A percentile compares a stretch with the other conserved stretches of the same genome.
Evolutionary conservation across 2,888 invertebrate genomes (phyloP).

Genomic region (Toxonevra muliebris): DNA sequence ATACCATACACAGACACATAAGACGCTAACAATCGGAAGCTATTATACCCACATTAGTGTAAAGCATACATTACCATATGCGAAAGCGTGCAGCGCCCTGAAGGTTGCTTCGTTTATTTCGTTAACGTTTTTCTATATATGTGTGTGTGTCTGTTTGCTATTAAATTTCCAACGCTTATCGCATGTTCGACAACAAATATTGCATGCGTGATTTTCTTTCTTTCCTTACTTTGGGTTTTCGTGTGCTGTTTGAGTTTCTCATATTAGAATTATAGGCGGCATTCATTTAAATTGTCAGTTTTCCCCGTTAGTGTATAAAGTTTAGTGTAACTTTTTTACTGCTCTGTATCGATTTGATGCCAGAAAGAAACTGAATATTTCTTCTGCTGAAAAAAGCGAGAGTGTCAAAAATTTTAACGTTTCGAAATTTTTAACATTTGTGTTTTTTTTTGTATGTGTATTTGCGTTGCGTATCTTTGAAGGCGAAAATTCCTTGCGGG

Average conservation of each 20-base stretch:
- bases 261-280: background rate
- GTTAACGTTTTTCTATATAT: background rate
- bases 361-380: background rate
- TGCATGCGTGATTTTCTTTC: conserved; percentile 21
- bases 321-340: background rate
- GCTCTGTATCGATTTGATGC: background rate
- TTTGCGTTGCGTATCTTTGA: background rate
- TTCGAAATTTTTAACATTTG: conserved; percentile 10
- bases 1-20: background rate
- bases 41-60: conserved; percentile 30
- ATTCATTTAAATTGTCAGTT: conserved; percentile 13
- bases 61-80: conserved; percentile 11
- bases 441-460: background rate
- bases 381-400: conserved; percentile 13
- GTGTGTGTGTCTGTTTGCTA: conserved; percentile 1
- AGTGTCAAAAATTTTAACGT: conserved; percentile 27
- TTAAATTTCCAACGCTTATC: conserved; percentile 30
- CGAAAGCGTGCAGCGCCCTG: conserved; percentile 16
- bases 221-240: background rate
- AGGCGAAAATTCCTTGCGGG: background rate
- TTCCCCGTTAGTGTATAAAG: background rate
- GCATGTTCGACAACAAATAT: conserved; percentile 14
- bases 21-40: conserved; percentile 28
- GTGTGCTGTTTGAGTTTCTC: background rate
- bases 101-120: conserved; percentile 20